A percentile compares a stretch with the other conserved stretches of the same genome.
phyloP scores from a whole-genome alignment of 1,140 invertebrate species.

The Latrodectus geometricus region DNA sequence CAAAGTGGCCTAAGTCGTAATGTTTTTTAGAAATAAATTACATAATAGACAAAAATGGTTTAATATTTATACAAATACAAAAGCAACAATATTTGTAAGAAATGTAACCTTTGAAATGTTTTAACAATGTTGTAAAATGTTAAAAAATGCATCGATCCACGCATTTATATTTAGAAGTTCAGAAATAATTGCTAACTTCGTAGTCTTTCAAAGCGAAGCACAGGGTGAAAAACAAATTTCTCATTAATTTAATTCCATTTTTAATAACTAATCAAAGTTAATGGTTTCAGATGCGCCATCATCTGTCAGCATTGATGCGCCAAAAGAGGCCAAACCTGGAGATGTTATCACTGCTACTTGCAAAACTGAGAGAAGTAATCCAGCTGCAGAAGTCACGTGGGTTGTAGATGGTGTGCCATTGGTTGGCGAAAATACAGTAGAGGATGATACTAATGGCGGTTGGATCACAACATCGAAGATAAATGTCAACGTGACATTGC shows the following conservation, averaged over 20 bases:
- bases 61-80: no score
- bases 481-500: conserved; percentile 78
- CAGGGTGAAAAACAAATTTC: not conserved
- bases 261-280: not conserved
- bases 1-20: no score
- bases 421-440: conserved; percentile 66
- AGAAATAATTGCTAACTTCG: not conserved
- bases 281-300: conserved; percentile 57
- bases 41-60: no score
- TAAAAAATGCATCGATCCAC: no score
- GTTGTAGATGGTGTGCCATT: conserved; percentile 73
- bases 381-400: conserved; percentile 92
- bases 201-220: not conserved
- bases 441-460: conserved; percentile 75
- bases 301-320: conserved; percentile 52
- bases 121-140: not conserved
- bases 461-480: conserved; percentile 91
- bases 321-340: conserved; percentile 77
- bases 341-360: conserved; percentile 88
- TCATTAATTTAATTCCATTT: not conserved
- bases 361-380: conserved; percentile 89
- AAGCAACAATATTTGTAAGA: no score
- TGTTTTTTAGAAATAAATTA: no score
- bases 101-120: no score
- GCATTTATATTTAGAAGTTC: not conserved